Conservation (phyloP, 2,888 invertebrate species). For the Tetheella fluctuosa region DNA sequence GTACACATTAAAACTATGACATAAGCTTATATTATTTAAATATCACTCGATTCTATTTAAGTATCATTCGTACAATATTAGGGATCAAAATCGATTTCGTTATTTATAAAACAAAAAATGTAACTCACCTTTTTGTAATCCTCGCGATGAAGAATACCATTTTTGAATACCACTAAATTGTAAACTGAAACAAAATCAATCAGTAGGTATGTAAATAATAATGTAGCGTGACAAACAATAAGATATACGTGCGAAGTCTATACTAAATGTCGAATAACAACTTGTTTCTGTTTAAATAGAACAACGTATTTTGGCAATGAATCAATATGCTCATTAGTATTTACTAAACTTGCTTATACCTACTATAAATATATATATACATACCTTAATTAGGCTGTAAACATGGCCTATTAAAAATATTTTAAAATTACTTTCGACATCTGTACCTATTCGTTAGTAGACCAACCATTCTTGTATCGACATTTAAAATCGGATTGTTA, state of each 20-base stretch:
- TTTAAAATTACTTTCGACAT: too few species aligned
- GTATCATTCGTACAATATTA: too few species aligned
- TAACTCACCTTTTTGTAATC: conserved; percentile 70
- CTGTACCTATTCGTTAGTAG: too few species aligned
- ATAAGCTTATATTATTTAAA: too few species aligned
- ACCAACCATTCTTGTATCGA: too few species aligned
- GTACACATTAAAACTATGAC: too few species aligned
- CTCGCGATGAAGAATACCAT: conserved; percentile 69
- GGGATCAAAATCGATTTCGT: too few species aligned
- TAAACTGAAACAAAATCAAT: conserved; percentile 32
- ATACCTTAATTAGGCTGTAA: too few species aligned
- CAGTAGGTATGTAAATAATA: background rate
- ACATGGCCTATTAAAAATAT: too few species aligned
- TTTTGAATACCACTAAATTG: conserved; percentile 17
- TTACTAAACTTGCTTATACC: background rate
- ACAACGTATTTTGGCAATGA: conserved; percentile 4
- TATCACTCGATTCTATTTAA: background rate
- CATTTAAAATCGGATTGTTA: too few species aligned
- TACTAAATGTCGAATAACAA: background rate
- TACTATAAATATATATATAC: background rate
- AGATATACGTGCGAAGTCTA: background rate
- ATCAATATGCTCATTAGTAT: background rate
- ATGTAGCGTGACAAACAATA: too few species aligned
- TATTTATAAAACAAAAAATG: conserved; percentile 13
- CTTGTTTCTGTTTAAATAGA: background rate